These are phyloP conservation scores for Acronicta leporina DNA, from an alignment of 2,888 invertebrate species.

Conservation along the genomic window DNA sequence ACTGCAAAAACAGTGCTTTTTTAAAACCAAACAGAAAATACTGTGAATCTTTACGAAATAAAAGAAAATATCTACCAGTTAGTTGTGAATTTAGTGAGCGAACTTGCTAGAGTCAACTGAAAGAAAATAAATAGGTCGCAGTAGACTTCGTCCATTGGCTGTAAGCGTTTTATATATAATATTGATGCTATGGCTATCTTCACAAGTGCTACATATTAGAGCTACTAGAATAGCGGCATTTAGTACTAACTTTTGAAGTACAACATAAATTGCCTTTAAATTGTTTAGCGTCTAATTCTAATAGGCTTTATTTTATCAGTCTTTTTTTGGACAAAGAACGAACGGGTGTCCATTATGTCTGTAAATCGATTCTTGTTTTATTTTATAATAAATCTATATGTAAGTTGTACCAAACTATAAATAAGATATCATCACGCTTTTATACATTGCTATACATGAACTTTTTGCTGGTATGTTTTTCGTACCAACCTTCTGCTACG, in stretches of 20 bases:
- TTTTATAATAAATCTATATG: no score
- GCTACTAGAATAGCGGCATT: background rate
- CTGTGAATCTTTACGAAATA: slow-evolving; percentile 11
- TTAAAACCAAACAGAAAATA: background rate
- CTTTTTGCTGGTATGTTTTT: no score
- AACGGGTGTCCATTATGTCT: no score
- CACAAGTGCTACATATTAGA: slow-evolving; percentile 28
- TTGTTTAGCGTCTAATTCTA: no score
- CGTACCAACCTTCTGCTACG: no score
- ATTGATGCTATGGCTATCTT: slow-evolving; percentile 31
- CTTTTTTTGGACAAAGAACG: no score
- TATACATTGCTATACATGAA: no score
- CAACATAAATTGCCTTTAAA: no score
- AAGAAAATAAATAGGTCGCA: slow-evolving; percentile 40
- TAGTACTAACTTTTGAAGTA: background rate
- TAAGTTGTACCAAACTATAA: no score
- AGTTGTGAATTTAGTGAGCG: slow-evolving; percentile 16
- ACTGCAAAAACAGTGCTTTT: background rate
- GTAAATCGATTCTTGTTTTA: no score
- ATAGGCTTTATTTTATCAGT: no score
- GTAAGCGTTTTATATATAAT: slow-evolving; percentile 11
- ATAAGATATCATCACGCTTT: no score
- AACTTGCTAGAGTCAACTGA: slow-evolving; percentile 33
- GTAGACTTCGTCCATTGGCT: slow-evolving; percentile 38
- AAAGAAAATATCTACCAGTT: slow-evolving; percentile 24